phyloP scores from a whole-genome alignment of 2,888 invertebrate species.

The Boloria selene region DNA sequence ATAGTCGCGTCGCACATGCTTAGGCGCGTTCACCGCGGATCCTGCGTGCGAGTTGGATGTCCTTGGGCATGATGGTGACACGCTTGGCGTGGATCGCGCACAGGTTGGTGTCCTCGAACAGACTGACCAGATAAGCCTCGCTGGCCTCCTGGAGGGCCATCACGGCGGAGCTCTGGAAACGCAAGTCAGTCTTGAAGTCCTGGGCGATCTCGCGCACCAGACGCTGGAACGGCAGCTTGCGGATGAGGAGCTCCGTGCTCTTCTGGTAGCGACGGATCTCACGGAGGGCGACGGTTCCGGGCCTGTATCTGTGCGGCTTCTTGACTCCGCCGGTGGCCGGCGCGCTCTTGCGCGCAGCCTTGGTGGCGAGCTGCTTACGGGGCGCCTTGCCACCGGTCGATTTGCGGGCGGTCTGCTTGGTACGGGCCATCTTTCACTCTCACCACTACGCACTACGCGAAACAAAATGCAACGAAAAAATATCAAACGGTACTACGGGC shows the following conservation, averaged over 20 bases:
- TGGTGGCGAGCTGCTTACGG: slow-evolving; percentile 86
- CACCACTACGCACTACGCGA: background rate
- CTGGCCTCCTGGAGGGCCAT: slow-evolving; percentile 84
- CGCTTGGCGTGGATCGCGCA: slow-evolving; percentile 89
- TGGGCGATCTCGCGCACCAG: slow-evolving; percentile 85
- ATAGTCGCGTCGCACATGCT: background rate
- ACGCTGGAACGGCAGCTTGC: slow-evolving; percentile 3
- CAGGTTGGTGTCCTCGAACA: slow-evolving; percentile 81
- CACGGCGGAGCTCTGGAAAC: slow-evolving; percentile 75
- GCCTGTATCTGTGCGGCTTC: slow-evolving; percentile 87
- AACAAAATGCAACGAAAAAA: too few relatives aligned
- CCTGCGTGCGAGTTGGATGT: background rate
- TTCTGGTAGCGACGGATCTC: slow-evolving; percentile 72
- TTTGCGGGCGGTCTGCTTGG: slow-evolving; percentile 88
- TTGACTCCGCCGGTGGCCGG: slow-evolving; percentile 89
- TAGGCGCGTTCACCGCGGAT: background rate
- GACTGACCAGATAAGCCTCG: slow-evolving; percentile 91
- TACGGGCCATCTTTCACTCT: slow-evolving; percentile 84
- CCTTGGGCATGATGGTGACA: slow-evolving; percentile 52
- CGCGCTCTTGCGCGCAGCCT: slow-evolving; percentile 87
- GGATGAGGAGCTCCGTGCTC: slow-evolving; percentile 19
- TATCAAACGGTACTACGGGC: too few relatives aligned
- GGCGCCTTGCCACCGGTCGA: slow-evolving; percentile 81
- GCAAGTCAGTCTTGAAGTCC: slow-evolving; percentile 89
- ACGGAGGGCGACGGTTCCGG: slow-evolving; percentile 86